phyloP scores from a whole-genome alignment of 1,140 invertebrate genomes.

The Pentalonia nigronervosa region DNA sequence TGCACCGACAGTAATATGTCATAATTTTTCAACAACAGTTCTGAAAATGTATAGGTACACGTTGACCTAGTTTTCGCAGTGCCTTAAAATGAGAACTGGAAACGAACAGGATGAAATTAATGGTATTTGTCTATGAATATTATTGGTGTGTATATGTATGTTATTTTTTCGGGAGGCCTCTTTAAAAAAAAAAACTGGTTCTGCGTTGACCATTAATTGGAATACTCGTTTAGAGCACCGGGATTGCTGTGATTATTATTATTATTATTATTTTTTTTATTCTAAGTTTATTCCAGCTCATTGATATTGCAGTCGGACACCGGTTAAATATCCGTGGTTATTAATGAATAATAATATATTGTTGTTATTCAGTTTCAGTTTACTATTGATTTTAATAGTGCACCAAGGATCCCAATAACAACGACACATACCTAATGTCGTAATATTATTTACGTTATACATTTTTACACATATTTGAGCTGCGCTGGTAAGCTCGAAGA shows the following conservation, averaged over 20 bases:
- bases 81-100: conserved; percentile 45
- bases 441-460: not conserved
- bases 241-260: not conserved
- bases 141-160: conserved; percentile 11
- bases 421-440: not conserved
- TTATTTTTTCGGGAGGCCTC: conserved; percentile 56
- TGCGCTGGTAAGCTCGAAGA: not conserved
- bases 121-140: conserved; percentile 55
- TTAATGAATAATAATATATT: not conserved
- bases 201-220: conserved; percentile 53
- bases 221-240: conserved; percentile 44
- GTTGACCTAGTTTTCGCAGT: conserved; percentile 36
- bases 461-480: too few species aligned
- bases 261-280: not conserved
- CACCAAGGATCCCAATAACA: not conserved
- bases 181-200: conserved; percentile 57
- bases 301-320: not conserved
- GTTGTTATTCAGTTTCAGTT: not conserved
- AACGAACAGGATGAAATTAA: conserved; percentile 49
- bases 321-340: not conserved
- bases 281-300: not conserved
- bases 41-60: not conserved
- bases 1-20: conserved; percentile 28
- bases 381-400: not conserved
- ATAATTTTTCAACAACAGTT: conserved; percentile 30